Evolutionary conservation across 1,140 invertebrate species (phyloP).

Genomic region (Drosophila nikananu): DNA sequence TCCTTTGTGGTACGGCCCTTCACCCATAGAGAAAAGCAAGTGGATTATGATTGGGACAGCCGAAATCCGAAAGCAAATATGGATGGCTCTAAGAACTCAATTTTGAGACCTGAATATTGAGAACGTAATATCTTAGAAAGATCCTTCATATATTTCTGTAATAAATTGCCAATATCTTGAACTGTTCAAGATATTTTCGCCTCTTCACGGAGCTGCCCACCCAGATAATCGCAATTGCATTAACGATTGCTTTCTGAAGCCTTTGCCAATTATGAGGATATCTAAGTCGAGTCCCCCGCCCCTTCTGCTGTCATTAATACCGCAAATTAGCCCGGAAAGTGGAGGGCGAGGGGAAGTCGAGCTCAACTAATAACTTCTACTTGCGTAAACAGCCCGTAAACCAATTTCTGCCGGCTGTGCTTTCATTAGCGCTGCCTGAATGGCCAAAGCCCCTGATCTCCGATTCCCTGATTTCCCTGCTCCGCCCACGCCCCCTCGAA

Average conservation of each 20-base stretch:
- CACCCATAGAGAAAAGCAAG: background rate
- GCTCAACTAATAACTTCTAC: conserved; percentile 73
- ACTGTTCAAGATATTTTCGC: background rate
- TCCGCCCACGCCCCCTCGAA: background rate
- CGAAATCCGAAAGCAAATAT: background rate
- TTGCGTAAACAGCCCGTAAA: conserved; percentile 70
- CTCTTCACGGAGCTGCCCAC: background rate
- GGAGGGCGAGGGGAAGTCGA: conserved; percentile 6
- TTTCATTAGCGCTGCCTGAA: conserved; percentile 76
- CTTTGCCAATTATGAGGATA: conserved; percentile 68
- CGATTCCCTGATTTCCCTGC: conserved; percentile 1
- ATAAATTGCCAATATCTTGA: background rate
- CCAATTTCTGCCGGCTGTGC: conserved; percentile 58
- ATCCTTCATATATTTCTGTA: no score
- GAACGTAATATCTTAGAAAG: background rate
- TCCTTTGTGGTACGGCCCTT: background rate
- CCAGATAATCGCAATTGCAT: conserved; percentile 30
- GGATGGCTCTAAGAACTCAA: no score
- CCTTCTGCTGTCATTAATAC: conserved; percentile 65
- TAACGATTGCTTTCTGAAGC: conserved; percentile 37
- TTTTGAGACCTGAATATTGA: background rate
- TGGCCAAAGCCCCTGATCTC: conserved; percentile 31
- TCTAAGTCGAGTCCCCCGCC: conserved; percentile 36
- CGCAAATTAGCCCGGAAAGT: conserved; percentile 64
- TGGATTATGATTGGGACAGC: conserved; percentile 1